These are phyloP conservation scores for Leptinotarsa haldemani DNA, from an alignment of 2,888 invertebrate species.

Conservation along the genomic window DNA sequence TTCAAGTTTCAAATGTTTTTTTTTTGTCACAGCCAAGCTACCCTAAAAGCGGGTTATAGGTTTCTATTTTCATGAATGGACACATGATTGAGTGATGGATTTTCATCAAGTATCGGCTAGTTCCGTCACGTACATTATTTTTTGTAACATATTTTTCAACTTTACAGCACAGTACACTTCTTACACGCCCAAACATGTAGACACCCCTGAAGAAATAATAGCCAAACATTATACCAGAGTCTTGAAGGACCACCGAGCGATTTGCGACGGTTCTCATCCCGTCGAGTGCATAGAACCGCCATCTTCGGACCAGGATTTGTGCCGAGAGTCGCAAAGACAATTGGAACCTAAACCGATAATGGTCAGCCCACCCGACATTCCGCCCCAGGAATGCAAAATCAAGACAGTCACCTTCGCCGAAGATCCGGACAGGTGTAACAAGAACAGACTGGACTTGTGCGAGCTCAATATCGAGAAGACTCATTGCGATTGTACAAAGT, in stretches of 20 bases:
- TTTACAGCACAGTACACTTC: constrained; percentile 48
- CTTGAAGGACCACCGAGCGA: constrained; percentile 58
- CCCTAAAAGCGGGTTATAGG: too few relatives aligned
- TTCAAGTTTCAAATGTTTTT: too few relatives aligned
- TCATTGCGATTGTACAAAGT: constrained; percentile 60
- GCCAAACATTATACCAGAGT: constrained; percentile 62
- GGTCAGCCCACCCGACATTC: constrained; percentile 57
- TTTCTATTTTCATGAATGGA: too few relatives aligned
- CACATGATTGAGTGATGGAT: too few relatives aligned
- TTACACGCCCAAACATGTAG: constrained; percentile 61
- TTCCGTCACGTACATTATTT: neutral
- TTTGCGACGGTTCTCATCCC: constrained; percentile 56
- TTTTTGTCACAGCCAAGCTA: too few relatives aligned
- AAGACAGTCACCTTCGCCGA: constrained; percentile 60
- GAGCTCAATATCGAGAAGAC: constrained; percentile 57
- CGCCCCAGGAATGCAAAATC: constrained; percentile 57
- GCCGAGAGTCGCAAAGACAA: constrained; percentile 32
- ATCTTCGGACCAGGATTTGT: constrained; percentile 29
- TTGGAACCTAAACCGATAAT: constrained; percentile 55
- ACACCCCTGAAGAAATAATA: constrained; percentile 62
- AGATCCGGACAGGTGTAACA: constrained; percentile 56
- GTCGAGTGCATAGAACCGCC: constrained; percentile 56
- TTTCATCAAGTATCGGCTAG: too few relatives aligned
- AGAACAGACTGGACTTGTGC: constrained; percentile 59
- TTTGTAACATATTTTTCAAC: neutral